phyloP scores from a whole-genome alignment of 2,888 invertebrate species.

The Aquatica leii region DNA sequence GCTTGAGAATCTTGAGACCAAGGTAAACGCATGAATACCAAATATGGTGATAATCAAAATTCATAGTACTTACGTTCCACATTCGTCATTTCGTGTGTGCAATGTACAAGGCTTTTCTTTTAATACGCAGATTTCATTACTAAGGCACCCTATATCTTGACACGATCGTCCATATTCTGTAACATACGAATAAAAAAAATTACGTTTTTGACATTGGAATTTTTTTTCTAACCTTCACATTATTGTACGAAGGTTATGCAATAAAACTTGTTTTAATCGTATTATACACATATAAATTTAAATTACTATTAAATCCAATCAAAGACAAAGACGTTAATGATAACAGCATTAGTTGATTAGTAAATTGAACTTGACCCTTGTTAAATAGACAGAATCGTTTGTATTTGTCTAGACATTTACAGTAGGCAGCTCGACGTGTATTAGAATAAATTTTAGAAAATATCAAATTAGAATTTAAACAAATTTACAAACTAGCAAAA shows the following conservation, averaged over 20 bases:
- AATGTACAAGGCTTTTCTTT: slow-evolving; percentile 73
- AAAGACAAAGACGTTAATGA: too few relatives aligned
- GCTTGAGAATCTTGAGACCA: neutral
- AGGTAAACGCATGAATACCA: neutral
- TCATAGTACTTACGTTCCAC: slow-evolving; percentile 56
- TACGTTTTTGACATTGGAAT: neutral
- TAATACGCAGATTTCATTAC: slow-evolving; percentile 75
- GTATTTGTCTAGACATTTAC: too few relatives aligned
- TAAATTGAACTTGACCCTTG: too few relatives aligned
- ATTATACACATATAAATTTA: too few relatives aligned
- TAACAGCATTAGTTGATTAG: too few relatives aligned
- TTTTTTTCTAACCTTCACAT: neutral
- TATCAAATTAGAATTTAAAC: too few relatives aligned
- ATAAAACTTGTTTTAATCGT: neutral
- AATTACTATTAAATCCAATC: too few relatives aligned
- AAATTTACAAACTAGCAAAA: too few relatives aligned
- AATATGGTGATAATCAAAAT: neutral
- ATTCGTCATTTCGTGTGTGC: slow-evolving; percentile 54
- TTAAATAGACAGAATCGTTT: too few relatives aligned
- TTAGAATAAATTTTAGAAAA: too few relatives aligned
- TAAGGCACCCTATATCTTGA: slow-evolving; percentile 79
- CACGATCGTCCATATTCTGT: slow-evolving; percentile 82
- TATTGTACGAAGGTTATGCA: neutral
- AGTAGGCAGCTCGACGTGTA: too few relatives aligned
- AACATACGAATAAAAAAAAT: slow-evolving; percentile 46